Base-by-base conservation (phyloP, 2,888 invertebrate species). In the Orthosia gracilis region DNA sequence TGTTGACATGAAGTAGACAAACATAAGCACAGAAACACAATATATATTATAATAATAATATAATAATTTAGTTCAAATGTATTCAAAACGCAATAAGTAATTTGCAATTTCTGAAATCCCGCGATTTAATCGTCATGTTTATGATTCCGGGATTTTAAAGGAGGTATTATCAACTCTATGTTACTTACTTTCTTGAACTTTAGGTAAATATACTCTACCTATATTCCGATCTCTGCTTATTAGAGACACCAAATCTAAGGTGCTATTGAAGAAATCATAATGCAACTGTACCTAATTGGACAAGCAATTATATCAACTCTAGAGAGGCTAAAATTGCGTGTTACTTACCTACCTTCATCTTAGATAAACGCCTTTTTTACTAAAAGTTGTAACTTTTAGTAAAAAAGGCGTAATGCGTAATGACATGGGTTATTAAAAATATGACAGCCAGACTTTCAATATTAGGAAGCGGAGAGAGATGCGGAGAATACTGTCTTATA, bases 291-390 rank as follows among this genome's bases (percentile, higher is more conserved):
- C 17, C 12, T 69, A 31, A 80, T 70, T 80, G n/a, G 26, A 47
- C 12, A 26, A 59, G 58, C 76, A 77, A 84, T 81, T 74, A 78
- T 18, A 65, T 47, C 21, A 65, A 59, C 17, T 12, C 26, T 68
- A 70, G 23, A 40, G 4, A 67, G 18, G 5, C 13, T 50, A 64
- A 18, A 72, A 50, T 66, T 17, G 55, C 47, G 50, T 59, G 65
- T 23, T 57, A 40, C 15, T 9, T 45, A 15, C 13, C n/a, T 47
- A 18, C 21, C 18, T 45, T 45, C 13, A 59, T 58, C n/a, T 61
- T 17, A 45, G 45, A 45, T 61, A 61, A 9, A 69, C 23, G n/a
- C 17, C 13, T 69, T 62, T 69, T 66, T 54, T 54, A 57, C 23
- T 54, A 66, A 58, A 52, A 15, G 23, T 75, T 78, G n/a, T n/a